Percentiles rank a stretch among this genome's conserved stretches.
Evolutionary conservation across 2,113 vertebrate species (phyloP).

Genomic region (Leptocoma aspasia): DNA sequence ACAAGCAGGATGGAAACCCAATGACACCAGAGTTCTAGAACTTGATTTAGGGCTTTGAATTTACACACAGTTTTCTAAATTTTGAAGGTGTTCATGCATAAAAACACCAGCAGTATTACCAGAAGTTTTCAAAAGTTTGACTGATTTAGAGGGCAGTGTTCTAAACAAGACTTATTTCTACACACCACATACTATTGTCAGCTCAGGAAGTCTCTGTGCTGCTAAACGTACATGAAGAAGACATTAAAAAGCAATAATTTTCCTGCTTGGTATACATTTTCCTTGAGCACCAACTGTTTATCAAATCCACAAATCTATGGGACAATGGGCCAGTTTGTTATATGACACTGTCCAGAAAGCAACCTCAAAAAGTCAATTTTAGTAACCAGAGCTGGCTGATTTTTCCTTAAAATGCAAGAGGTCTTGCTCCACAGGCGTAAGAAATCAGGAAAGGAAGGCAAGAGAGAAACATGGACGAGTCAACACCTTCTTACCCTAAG

Average conservation of each 20-base stretch:
- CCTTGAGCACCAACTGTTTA: neutral
- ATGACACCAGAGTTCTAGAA: fast-evolving
- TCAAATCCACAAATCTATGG: neutral
- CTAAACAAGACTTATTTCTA: neutral
- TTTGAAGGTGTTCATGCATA: neutral
- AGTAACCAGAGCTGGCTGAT: neutral
- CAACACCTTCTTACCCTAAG: neutral
- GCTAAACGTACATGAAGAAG: neutral
- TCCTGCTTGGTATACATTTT: neutral
- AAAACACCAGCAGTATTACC: neutral
- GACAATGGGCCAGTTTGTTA: fast-evolving
- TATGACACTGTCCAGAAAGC: neutral
- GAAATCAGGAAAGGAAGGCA: neutral
- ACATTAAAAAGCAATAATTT: neutral
- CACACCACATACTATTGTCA: neutral
- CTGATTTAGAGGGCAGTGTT: fast-evolving
- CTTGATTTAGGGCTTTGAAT: neutral
- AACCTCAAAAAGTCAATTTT: neutral
- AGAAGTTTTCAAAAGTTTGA: neutral
- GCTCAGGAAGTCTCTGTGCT: neutral
- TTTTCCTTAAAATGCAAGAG: neutral
- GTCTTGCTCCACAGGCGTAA: neutral
- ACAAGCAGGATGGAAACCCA: neutral
- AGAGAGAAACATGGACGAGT: neutral
- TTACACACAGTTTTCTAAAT: neutral